Evolutionary conservation across 1,140 invertebrate species (phyloP), one percentile per base, ranked within the genome.

Genomic region (Coptotermes formosanus): DNA sequence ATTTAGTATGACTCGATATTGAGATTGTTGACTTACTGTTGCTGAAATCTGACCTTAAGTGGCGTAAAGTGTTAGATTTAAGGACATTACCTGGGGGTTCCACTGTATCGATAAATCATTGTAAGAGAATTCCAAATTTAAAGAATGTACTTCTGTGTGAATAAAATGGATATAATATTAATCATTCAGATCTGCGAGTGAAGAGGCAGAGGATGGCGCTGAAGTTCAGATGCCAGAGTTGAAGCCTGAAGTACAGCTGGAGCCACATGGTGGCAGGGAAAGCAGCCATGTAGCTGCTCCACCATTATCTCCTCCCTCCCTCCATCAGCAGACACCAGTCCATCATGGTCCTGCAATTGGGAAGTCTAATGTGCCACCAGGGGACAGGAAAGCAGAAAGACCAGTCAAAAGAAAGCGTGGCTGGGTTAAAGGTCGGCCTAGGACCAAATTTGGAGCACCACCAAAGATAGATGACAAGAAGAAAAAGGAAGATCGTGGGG

Each of bases 401-500:
- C 59, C 38, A 48, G 82, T 21, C 86, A 87, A 89, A 85, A 91
- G 90, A 87, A 91, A 90, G 87, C 88, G 90, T 14, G 89, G 90
- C 43, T 90, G 90, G 90, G 88, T 89, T 6, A 91, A 90, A 88
- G 89, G 89, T 21, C 89, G 89, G 84, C 86, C 88, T 9, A 48
- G 82, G n/a, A 75, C 64, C 25, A 86, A 86, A 32, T 59, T 44
- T 89, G 85, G 64, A 89, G 32, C 88, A 89, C 75, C 90, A 89
- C 82, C 82, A 45, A 86, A 86, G 55, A 86, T n/a, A 12, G 84
- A 87, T 9, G 83, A 55, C 83, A 25, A 48, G 48, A 84, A 52
- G 48, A 55, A 52, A 25, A 64, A 84, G n/a, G 64, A 30, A 75
- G 16, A 7, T 14, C 64, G 1, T 75, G 89, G 88, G 25, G 89